A percentile compares a stretch with the other conserved stretches of the same genome.
phyloP scores from a whole-genome alignment of 1,140 invertebrate species.

The Drosophila watanabei region DNA sequence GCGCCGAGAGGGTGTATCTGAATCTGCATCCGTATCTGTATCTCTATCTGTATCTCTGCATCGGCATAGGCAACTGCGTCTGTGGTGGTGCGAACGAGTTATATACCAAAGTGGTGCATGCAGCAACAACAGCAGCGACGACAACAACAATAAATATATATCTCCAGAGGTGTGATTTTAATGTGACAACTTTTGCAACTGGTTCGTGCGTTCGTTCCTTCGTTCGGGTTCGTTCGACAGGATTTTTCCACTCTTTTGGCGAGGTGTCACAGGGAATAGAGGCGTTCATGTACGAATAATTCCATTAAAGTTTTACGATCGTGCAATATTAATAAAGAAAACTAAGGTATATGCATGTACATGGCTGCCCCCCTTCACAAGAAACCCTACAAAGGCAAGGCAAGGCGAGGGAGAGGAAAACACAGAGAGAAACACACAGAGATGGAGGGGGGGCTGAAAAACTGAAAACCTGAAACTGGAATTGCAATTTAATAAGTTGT shows the following conservation, averaged over 20 bases:
- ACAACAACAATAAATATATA: conserved; percentile 81
- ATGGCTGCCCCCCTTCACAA: conserved; percentile 15
- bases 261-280: conserved; percentile 45
- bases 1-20: conserved; percentile 64
- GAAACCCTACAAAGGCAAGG: conserved; percentile 59
- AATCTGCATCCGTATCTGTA: conserved; percentile 33
- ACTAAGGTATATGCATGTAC: conserved; percentile 22
- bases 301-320: conserved; percentile 50
- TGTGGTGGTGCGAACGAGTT: conserved; percentile 64
- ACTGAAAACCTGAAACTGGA: conserved; percentile 68
- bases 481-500: conserved; percentile 78
- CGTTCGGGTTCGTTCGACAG: conserved; percentile 18
- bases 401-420: conserved; percentile 2
- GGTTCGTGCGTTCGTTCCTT: conserved; percentile 46
- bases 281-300: conserved; percentile 55
- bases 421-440: conserved; percentile 12
- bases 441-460: conserved; percentile 26
- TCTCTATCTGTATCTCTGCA: conserved; percentile 18
- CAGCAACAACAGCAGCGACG: conserved; percentile 40
- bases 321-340: conserved; percentile 34
- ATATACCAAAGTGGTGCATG: conserved; percentile 69
- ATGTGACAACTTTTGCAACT: conserved; percentile 83
- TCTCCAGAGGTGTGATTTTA: conserved; percentile 80
- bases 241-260: conserved; percentile 19
- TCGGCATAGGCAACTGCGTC: conserved; percentile 33